Percentiles rank a stretch among this genome's conserved stretches.
Conservation (phyloP, 1,140 invertebrate genomes). For the Drosophila triauraria region DNA sequence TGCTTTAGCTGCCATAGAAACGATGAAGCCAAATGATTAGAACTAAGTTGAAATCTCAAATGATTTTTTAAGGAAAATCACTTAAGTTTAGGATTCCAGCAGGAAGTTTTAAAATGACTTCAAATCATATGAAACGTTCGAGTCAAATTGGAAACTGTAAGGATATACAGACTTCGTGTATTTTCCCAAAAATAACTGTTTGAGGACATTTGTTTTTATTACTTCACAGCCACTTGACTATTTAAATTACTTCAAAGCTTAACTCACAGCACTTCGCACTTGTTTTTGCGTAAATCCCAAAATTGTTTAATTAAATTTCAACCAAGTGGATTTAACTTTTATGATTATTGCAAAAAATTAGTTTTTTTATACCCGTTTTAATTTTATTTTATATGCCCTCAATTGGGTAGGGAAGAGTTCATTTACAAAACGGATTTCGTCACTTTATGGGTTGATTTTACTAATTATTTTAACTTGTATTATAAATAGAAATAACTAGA, state of each 20-base stretch:
- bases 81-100: no score
- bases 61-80: no score
- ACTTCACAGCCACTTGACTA: slow-evolving; percentile 1
- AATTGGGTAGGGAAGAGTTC: slow-evolving; percentile 36
- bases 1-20: no score
- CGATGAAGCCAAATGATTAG: no score
- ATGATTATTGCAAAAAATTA: slow-evolving; percentile 51
- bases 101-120: no score
- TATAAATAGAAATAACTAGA: slow-evolving; percentile 49
- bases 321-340: slow-evolving; percentile 16
- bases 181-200: background rate
- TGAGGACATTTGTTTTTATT: background rate
- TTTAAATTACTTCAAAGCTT: slow-evolving; percentile 18
- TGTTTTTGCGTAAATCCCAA: slow-evolving; percentile 22
- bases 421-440: slow-evolving; percentile 31
- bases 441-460: slow-evolving; percentile 18
- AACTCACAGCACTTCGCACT: slow-evolving; percentile 36
- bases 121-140: no score
- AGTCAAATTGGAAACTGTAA: no score
- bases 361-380: slow-evolving; percentile 53
- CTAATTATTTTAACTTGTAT: slow-evolving; percentile 17
- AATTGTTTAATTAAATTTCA: slow-evolving; percentile 26
- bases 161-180: background rate
- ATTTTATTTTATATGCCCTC: slow-evolving; percentile 62
- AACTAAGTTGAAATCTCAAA: no score